Conservation (phyloP, 1,140 invertebrate species). For the Drosophila serrata region DNA sequence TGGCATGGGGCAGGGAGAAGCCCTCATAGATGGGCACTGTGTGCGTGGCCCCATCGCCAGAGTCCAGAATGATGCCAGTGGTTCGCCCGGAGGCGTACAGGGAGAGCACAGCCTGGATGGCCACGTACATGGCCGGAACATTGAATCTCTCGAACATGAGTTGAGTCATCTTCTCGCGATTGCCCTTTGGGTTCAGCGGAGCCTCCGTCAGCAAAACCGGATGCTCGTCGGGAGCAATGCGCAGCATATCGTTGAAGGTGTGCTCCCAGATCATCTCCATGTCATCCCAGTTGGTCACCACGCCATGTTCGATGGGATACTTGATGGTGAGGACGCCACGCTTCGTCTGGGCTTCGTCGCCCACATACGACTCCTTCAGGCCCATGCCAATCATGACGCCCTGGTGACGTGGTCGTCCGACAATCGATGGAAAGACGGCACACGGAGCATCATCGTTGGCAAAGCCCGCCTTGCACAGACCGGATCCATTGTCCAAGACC, state of each 20-base stretch:
- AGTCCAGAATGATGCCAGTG: conserved; percentile 6
- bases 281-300: conserved; percentile 13
- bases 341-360: conserved; percentile 6
- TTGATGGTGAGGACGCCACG: conserved; percentile 1
- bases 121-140: conserved; percentile 10
- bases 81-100: conserved; percentile 7
- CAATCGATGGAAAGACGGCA: conserved; percentile 3
- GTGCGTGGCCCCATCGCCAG: conserved; percentile 2
- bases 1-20: conserved; percentile 7
- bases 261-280: conserved; percentile 14
- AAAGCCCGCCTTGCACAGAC: conserved; percentile 10
- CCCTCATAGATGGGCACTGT: conserved; percentile 16
- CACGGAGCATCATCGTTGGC: background rate
- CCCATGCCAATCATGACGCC: background rate
- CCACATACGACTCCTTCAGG: conserved; percentile 11
- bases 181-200: conserved; percentile 2
- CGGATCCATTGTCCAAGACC: conserved; percentile 9
- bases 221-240: conserved; percentile 1
- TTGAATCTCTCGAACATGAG: conserved; percentile 4
- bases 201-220: conserved; percentile 8
- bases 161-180: conserved; percentile 12
- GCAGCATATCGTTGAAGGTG: conserved; percentile 1
- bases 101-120: conserved; percentile 1
- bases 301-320: conserved; percentile 8
- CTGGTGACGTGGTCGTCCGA: background rate